phyloP scores from a whole-genome alignment of 2,797 vertebrate genomes.

The Semotilus atromaculatus region DNA sequence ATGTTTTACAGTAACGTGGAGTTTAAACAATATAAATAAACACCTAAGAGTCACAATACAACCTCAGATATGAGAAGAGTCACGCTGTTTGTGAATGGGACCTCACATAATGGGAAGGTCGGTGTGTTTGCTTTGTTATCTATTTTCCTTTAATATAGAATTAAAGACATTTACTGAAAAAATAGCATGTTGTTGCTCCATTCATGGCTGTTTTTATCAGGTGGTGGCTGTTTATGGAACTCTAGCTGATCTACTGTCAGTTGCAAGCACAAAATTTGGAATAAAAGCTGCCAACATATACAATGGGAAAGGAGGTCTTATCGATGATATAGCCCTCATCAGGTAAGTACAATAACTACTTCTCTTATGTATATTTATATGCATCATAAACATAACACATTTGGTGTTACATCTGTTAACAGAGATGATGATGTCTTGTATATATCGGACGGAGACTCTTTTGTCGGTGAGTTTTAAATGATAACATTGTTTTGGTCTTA shows the following conservation, averaged over 20 bases:
- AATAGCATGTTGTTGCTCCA: background rate
- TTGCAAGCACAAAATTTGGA: constrained; percentile 86
- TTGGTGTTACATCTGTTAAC: constrained; percentile 38
- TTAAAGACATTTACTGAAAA: background rate
- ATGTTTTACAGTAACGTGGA: background rate
- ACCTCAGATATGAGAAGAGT: constrained; percentile 80
- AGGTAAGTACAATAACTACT: constrained; percentile 71
- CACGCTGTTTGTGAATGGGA: constrained; percentile 90
- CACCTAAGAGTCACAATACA: background rate
- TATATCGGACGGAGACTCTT: constrained; percentile 86
- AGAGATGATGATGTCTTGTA: constrained; percentile 92
- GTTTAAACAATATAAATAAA: constrained; percentile 5
- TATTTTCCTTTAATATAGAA: background rate
- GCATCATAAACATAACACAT: background rate
- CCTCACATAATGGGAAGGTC: constrained; percentile 85
- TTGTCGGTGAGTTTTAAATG: constrained; percentile 79
- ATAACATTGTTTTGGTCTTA: background rate
- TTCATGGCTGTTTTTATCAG: constrained; percentile 65
- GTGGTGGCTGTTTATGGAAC: constrained; percentile 89
- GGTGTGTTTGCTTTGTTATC: constrained; percentile 64
- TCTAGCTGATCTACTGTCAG: constrained; percentile 85
- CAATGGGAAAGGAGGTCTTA: constrained; percentile 89
- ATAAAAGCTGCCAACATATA: constrained; percentile 87
- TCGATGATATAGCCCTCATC: constrained; percentile 89
- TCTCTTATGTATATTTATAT: background rate